Base-by-base conservation (phyloP, 1,140 invertebrate genomes). In the Oedothorax gibbosus region DNA sequence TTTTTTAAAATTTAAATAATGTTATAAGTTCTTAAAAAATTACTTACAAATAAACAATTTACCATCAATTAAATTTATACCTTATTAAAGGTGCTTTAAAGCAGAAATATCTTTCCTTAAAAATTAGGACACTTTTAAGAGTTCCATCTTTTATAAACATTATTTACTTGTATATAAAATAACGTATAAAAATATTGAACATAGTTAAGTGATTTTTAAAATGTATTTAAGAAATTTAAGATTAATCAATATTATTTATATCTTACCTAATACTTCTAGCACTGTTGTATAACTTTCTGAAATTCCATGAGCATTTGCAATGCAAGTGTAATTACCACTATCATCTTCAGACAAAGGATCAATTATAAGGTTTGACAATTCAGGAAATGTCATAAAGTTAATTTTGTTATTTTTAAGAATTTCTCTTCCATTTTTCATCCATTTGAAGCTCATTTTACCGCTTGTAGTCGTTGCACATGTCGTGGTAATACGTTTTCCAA, bases 381-480 rank as follows among this genome's bases (percentile, higher is more conserved):
- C 84, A 12, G 76, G 62, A 50, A 73, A 75, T 10, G 76, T 73
- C 18, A 66, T 60, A 3, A 85, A 20, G 9, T 64, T 66, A 0
- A 80, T 66, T 18, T 73, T 85, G 0, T 5, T 11, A 2, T 57
- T 57, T 12, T 79, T 72, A 1, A 20, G 9, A 8, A 85, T 56
- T 75, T 79, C 76, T 65, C 57, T 73, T n/a, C 84, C 84, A 73
- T 85, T 73, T 65, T 85, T 79, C 6, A 80, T 20, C 84, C 84
- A 85, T 66, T 73, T 85, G 21, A 79, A 85, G 10, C 73, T 71
- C 10, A 85, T 35, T 20, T 85, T 79, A 14, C n/a, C 76, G 0
- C 69, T 76, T n/a, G 54, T 35, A 10, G 53, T 64, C 12, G 72
- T 54, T 4, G 86, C 68, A 54, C 86, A 87, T 7, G 56, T 75